phyloP scores from a whole-genome alignment of 1,140 invertebrate species.

The Drosophila navojoa region DNA sequence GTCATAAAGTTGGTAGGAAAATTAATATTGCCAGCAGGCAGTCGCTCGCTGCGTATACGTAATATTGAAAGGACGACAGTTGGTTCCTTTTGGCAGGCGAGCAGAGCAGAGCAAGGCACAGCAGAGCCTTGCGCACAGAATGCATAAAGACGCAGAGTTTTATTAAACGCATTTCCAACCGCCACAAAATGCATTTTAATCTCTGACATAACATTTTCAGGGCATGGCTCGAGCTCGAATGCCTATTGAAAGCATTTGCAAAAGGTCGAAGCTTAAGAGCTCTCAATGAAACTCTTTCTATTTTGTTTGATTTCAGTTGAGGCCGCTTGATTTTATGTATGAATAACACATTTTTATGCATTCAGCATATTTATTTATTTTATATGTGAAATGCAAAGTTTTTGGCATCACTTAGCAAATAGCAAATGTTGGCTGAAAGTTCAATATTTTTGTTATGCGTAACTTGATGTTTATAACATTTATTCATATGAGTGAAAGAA shows the following conservation, averaged over 20 bases:
- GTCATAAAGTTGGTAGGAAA: conserved; percentile 61
- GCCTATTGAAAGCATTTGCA: conserved; percentile 1
- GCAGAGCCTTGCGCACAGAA: background rate
- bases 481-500: background rate
- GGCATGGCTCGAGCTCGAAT: background rate
- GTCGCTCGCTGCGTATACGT: conserved; percentile 56
- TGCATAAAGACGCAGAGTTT: conserved; percentile 28
- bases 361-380: background rate
- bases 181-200: conserved; percentile 30
- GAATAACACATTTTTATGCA: background rate
- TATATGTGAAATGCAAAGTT: background rate
- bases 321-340: conserved; percentile 3
- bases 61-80: conserved; percentile 53
- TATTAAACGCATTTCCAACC: conserved; percentile 50
- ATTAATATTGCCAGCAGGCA: conserved; percentile 66
- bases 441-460: background rate
- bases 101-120: background rate
- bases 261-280: conserved; percentile 3
- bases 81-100: conserved; percentile 17
- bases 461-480: background rate
- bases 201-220: conserved; percentile 14
- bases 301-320: background rate
- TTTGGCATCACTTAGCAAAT: background rate
- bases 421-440: background rate
- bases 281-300: conserved; percentile 11